These are phyloP conservation scores for Amblyraja radiata DNA, from an alignment of 2,797 vertebrate species.

Conservation along the genomic window DNA sequence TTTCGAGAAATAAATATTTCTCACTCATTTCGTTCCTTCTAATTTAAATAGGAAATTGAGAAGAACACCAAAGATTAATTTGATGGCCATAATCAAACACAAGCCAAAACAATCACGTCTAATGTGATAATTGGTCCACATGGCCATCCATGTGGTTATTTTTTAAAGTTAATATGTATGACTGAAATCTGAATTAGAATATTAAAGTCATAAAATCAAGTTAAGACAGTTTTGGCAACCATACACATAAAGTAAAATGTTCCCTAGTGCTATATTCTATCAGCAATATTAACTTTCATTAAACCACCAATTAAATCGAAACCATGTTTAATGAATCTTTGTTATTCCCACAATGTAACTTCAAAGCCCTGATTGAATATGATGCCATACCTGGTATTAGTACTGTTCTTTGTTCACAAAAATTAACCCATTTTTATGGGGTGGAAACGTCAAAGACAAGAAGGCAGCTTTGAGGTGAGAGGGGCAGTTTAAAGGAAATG, in stretches of 20 bases:
- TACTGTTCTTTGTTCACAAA: neutral
- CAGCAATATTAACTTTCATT: neutral
- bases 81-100: neutral
- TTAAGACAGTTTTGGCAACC: neutral
- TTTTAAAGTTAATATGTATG: neutral
- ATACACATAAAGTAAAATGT: neutral
- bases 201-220: constrained; percentile 8
- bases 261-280: neutral
- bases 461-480: too few species aligned
- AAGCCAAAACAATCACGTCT: neutral
- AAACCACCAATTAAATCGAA: neutral
- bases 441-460: too few species aligned
- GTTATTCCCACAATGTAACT: neutral
- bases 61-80: neutral
- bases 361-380: neutral
- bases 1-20: neutral
- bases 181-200: neutral
- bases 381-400: too few species aligned
- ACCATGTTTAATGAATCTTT: neutral
- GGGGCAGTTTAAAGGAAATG: too few species aligned
- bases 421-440: neutral
- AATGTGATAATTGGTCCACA: neutral
- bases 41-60: neutral
- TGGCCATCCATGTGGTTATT: too few species aligned
- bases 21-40: neutral